Evolutionary conservation across 1,140 invertebrate species (phyloP), one percentile per base, ranked within the genome.

Genomic region (Drosophila athabasca): DNA sequence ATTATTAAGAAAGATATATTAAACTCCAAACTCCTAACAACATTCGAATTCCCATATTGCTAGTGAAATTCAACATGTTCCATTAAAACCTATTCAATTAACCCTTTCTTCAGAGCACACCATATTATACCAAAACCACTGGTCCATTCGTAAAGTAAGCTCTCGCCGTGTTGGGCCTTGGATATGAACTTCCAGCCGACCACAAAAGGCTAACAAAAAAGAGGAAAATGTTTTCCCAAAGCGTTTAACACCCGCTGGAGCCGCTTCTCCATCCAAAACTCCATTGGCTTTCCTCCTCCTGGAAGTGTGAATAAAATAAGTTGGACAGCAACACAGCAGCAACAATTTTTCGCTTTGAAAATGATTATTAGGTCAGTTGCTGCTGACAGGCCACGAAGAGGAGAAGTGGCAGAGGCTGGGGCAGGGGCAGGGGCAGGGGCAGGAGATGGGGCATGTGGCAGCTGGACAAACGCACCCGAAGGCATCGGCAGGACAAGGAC

Each of bases 291-390:
- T 49, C 45, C 24, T 22, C 46, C 35, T 0, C 24, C 39, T 55
- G 39, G 67, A 69, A 68, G 74, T 76, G 74, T 69, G 64, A 76
- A 76, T 76, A 64, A 75, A 76, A 76, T 72, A 66, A 72, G 69
- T 73, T 65, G 44, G 57, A 55, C 46, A 46, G 13, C 67, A 69
- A 52, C 58, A 74, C 19, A 29, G 62, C 43, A 52, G 29, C 59
- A 64, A 61, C 15, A 75, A 52, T 71, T 76, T 61, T 70, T 50
- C 51, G 70, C 65, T 83, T 78, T 73, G 76, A 68, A 73, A 79
- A 77, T 81, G 77, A 81, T 88, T 79, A 88, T 87, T 88, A 83
- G 83, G 79, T 88, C 83, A 79, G 79, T 73, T 77, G 74, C 57
- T 50, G 71, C 61, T 59, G 70, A 64, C 74, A 62, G 69, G 60